Conservation (phyloP, 2,888 invertebrate species). For the Gnatocerus cornutus region DNA sequence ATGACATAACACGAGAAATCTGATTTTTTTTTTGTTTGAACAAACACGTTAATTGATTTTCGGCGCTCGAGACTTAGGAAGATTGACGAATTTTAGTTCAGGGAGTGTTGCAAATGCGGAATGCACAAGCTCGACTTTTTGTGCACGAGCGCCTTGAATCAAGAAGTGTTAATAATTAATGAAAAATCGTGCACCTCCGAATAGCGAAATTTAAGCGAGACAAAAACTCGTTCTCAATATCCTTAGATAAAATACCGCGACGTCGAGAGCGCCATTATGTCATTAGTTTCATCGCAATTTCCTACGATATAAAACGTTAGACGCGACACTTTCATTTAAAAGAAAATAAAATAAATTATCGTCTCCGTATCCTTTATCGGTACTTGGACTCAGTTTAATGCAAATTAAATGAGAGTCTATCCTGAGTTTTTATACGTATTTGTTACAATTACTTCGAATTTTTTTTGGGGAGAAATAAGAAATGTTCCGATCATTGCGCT, state of each 20-base stretch:
- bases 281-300: conserved; percentile 36
- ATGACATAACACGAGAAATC: too few relatives aligned
- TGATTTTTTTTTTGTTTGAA: too few relatives aligned
- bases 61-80: too few relatives aligned
- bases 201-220: conserved; percentile 3
- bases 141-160: background rate
- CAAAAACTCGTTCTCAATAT: conserved; percentile 16
- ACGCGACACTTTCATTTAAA: conserved; percentile 40
- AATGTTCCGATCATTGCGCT: background rate
- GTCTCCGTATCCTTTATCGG: conserved; percentile 36
- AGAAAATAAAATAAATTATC: conserved; percentile 44
- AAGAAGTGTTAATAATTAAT: background rate
- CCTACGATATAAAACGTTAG: conserved; percentile 30
- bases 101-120: too few relatives aligned
- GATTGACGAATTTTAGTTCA: too few relatives aligned
- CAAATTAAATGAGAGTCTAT: conserved; percentile 38
- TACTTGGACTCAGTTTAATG: conserved; percentile 30
- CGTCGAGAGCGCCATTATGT: conserved; percentile 22
- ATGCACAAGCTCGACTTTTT: too few relatives aligned
- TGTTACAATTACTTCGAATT: conserved; percentile 11
- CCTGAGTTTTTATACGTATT: conserved; percentile 15
- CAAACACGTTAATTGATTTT: too few relatives aligned
- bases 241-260: conserved; percentile 11
- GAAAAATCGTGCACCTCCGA: background rate
- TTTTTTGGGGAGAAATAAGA: conserved; percentile 1